phyloP scores from a whole-genome alignment of 2,797 vertebrate genomes.

The Steatocranus sp. region DNA sequence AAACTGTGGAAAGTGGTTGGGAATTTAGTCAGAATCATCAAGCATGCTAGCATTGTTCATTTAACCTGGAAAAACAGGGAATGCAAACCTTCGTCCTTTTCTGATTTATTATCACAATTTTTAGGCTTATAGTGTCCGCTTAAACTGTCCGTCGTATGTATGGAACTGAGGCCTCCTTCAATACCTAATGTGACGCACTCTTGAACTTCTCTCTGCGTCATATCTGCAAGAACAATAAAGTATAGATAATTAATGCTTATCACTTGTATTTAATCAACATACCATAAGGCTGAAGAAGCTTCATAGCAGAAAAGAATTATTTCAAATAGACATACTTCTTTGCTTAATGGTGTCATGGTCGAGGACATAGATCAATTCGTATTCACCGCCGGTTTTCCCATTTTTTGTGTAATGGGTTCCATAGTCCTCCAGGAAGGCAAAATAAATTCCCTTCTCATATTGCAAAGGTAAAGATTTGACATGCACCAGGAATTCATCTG shows the following conservation, averaged over 20 bases:
- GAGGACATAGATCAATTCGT: conserved; percentile 86
- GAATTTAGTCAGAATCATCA: not conserved
- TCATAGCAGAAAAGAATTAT: not conserved
- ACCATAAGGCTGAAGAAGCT: not conserved
- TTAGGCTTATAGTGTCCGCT: accelerated
- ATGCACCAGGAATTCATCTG: conserved; percentile 75
- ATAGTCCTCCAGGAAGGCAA: conserved; percentile 87
- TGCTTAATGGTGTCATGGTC: conserved; percentile 67
- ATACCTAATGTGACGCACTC: conserved; percentile 55
- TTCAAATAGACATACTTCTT: conserved; percentile 44
- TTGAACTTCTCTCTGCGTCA: conserved; percentile 51
- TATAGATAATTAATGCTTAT: not conserved
- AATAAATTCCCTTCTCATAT: conserved; percentile 89
- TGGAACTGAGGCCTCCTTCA: accelerated
- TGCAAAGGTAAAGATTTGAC: conserved; percentile 73
- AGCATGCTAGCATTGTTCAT: not conserved
- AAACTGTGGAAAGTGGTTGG: not conserved
- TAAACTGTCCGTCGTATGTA: accelerated
- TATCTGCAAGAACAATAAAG: conserved; percentile 45
- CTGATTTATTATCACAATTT: not conserved
- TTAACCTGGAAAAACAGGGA: not conserved
- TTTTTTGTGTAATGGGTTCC: conserved; percentile 88
- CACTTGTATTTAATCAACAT: not conserved
- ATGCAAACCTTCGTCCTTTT: not conserved
- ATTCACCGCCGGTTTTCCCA: conserved; percentile 84